phyloP scores from a whole-genome alignment of 2,797 vertebrate genomes.

The Anguilla anguilla region DNA sequence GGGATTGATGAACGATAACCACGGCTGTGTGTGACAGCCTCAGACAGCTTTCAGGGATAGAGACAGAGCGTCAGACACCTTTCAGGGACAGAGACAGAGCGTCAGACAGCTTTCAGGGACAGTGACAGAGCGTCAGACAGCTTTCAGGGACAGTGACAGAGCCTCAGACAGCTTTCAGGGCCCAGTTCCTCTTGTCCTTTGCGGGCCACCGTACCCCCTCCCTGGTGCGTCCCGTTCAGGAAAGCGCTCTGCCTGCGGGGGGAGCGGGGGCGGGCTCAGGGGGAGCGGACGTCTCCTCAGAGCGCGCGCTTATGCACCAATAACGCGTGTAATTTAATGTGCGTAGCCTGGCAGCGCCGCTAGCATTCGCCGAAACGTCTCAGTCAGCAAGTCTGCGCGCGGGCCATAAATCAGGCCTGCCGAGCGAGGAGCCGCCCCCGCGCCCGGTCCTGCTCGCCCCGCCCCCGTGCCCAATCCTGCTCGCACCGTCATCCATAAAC shows the following conservation, averaged over 20 bases:
- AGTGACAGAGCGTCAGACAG: not conserved
- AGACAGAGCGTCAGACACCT: not conserved
- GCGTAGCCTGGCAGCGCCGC: slow-evolving; percentile 27
- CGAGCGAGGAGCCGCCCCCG: not conserved
- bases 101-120: not conserved
- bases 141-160: not conserved
- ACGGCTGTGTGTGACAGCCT: too few relatives aligned
- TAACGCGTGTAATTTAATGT: slow-evolving; percentile 42
- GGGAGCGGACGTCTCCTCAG: not conserved
- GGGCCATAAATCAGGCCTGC: slow-evolving; percentile 56
- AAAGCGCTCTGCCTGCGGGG: not conserved
- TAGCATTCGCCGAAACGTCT: slow-evolving; percentile 50
- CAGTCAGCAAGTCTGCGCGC: slow-evolving; percentile 52
- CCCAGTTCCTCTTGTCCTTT: slow-evolving; percentile 63
- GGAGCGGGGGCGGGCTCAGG: not conserved
- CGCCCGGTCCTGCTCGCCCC: too few relatives aligned
- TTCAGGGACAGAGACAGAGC: not conserved
- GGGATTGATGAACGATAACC: too few relatives aligned
- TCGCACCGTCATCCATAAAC: not conserved
- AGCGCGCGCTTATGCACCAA: slow-evolving; percentile 25
- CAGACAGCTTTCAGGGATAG: too few relatives aligned
- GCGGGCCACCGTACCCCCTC: slow-evolving; percentile 34
- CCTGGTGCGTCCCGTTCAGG: not conserved
- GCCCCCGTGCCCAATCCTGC: too few relatives aligned
- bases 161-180: slow-evolving; percentile 40